Evolutionary conservation across 2,113 vertebrate genomes (phyloP).

Genomic region (Cnemophilus loriae): DNA sequence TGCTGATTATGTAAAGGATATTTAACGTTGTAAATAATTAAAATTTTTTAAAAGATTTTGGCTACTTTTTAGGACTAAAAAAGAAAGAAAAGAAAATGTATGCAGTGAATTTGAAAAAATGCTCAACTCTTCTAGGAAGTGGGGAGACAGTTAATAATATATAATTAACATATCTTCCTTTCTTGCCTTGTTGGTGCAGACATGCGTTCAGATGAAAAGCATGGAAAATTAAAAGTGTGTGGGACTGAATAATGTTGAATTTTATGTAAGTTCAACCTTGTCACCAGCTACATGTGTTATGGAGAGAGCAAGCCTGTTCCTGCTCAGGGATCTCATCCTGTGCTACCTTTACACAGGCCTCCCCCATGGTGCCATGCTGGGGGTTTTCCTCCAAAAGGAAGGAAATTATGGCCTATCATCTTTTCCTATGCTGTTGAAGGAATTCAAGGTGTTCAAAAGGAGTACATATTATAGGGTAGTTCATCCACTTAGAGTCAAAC

Average conservation of each 20-base stretch:
- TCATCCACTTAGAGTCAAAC: not conserved
- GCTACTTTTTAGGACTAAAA: not conserved
- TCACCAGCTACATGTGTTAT: not conserved
- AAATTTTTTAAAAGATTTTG: not conserved
- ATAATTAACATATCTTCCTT: conserved; percentile 20
- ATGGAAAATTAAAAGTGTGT: not conserved
- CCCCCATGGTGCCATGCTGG: accelerated
- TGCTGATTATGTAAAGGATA: not conserved
- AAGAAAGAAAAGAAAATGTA: not conserved
- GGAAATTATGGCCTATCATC: not conserved
- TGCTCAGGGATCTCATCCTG: not conserved
- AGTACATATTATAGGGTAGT: not conserved
- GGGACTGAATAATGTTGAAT: not conserved
- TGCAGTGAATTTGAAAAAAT: not conserved
- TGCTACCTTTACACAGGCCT: not conserved
- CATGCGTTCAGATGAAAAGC: not conserved
- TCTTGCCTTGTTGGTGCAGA: not conserved
- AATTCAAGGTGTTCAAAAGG: not conserved
- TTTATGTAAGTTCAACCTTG: not conserved
- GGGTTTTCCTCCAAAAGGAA: not conserved
- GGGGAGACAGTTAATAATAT: not conserved
- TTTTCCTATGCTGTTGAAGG: not conserved
- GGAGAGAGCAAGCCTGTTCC: not conserved
- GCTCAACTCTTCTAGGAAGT: not conserved
- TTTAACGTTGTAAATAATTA: not conserved